Evolutionary conservation across 2,888 invertebrate species (phyloP).

Genomic region (Epinotia nisella): DNA sequence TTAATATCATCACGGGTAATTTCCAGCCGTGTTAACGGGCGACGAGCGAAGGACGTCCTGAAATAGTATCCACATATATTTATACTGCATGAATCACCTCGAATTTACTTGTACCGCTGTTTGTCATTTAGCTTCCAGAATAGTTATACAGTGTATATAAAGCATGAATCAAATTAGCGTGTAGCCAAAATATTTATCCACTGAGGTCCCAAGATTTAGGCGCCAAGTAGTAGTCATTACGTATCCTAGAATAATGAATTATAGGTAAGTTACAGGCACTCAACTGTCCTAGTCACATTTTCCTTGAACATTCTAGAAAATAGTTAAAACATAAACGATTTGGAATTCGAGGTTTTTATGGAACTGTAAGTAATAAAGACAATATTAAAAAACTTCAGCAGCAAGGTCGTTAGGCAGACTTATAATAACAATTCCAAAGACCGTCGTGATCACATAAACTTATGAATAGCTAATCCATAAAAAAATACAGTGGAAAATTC

Average conservation of each 20-base stretch:
- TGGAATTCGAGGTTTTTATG: background rate
- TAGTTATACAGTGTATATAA: too few relatives aligned
- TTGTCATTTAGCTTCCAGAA: slow-evolving; percentile 30
- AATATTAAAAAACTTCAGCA: slow-evolving; percentile 8
- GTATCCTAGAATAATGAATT: background rate
- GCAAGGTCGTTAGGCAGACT: slow-evolving; percentile 7
- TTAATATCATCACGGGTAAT: slow-evolving; percentile 70
- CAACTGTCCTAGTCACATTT: background rate
- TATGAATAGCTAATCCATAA: slow-evolving; percentile 45
- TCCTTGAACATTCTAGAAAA: background rate
- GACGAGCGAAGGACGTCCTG: slow-evolving; percentile 78
- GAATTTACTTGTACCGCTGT: slow-evolving; percentile 50
- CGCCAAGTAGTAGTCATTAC: background rate
- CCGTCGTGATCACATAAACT: slow-evolving; percentile 38
- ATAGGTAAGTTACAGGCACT: background rate
- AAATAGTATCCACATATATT: slow-evolving; percentile 76
- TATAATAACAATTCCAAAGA: slow-evolving; percentile 26
- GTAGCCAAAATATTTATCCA: slow-evolving; percentile 5
- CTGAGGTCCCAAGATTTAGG: background rate
- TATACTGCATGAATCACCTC: slow-evolving; percentile 70
- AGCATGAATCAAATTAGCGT: slow-evolving; percentile 6
- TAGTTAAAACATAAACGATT: background rate
- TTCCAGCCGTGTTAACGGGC: slow-evolving; percentile 73
- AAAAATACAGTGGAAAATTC: slow-evolving; percentile 36
- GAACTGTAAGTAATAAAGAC: slow-evolving; percentile 6